Conservation (phyloP, 92 coral and sea anemone genomes). For the Meandrina meandrites region DNA sequence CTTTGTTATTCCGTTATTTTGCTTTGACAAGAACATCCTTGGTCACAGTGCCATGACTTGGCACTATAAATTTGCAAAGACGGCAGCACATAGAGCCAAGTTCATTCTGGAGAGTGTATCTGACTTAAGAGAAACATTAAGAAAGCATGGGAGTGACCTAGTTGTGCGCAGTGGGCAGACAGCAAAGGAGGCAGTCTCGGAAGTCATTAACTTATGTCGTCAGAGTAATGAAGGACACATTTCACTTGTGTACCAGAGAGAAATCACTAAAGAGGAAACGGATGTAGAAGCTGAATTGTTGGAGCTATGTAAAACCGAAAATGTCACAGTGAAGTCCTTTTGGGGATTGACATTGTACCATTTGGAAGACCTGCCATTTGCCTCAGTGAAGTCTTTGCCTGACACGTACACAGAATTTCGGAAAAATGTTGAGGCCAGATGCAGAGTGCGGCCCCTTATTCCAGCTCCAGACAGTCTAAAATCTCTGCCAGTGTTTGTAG, state of each 20-base stretch:
- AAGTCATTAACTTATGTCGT: slow-evolving; percentile 32
- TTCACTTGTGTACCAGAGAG: slow-evolving; percentile 58
- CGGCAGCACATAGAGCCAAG: slow-evolving; percentile 48
- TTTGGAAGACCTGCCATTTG: slow-evolving; percentile 60
- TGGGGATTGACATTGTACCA: slow-evolving; percentile 73
- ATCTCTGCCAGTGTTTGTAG: slow-evolving; percentile 30
- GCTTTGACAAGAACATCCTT: slow-evolving; percentile 61
- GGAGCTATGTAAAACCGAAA: slow-evolving; percentile 29
- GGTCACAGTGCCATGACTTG: slow-evolving; percentile 41
- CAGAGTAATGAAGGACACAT: slow-evolving; percentile 25
- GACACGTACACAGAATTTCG: slow-evolving; percentile 68
- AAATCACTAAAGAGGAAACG: slow-evolving; percentile 63
- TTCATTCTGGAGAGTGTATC: slow-evolving; percentile 60
- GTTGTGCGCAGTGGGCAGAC: slow-evolving; percentile 42
- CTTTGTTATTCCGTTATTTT: slow-evolving; percentile 61
- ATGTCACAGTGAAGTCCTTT: slow-evolving; percentile 39
- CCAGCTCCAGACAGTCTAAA: slow-evolving; percentile 40
- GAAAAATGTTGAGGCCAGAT: slow-evolving; percentile 55
- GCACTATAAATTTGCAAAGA: slow-evolving; percentile 62
- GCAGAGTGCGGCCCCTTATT: slow-evolving; percentile 44
- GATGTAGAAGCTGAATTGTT: slow-evolving; percentile 58
- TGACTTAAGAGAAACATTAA: slow-evolving; percentile 46
- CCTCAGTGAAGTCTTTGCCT: slow-evolving; percentile 43
- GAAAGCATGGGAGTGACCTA: slow-evolving; percentile 37
- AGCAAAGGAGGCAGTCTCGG: slow-evolving; percentile 41